Conservation (phyloP, 2,888 invertebrate species). For the Blastobasis adustella region DNA sequence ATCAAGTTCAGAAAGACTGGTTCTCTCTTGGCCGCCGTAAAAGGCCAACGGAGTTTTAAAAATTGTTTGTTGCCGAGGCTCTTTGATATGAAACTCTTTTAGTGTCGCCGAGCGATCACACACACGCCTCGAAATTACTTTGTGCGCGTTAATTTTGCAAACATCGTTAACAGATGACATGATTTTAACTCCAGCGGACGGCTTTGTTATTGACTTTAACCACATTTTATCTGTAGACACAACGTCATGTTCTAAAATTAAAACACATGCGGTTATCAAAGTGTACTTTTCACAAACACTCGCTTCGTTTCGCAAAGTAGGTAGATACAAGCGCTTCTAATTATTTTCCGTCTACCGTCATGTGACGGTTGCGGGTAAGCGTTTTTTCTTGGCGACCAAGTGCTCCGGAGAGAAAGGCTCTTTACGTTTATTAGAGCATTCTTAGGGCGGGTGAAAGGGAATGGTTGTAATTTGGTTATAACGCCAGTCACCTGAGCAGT, state of each 20-base stretch:
- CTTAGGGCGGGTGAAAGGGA: slow-evolving; percentile 34
- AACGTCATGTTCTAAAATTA: not conserved
- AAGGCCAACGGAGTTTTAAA: slow-evolving; percentile 35
- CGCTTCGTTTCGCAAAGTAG: too few species aligned
- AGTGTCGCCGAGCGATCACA: slow-evolving; percentile 39
- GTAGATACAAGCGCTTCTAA: too few species aligned
- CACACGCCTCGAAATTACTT: slow-evolving; percentile 32
- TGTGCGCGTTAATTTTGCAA: slow-evolving; percentile 23
- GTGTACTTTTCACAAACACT: not conserved
- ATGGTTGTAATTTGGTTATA: slow-evolving; percentile 58
- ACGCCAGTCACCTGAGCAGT: slow-evolving; percentile 57
- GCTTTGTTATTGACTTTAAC: too few species aligned
- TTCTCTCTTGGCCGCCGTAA: slow-evolving; percentile 34
- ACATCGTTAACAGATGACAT: too few species aligned
- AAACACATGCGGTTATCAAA: too few species aligned
- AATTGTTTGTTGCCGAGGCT: slow-evolving; percentile 34
- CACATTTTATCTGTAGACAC: not conserved
- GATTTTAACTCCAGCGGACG: too few species aligned
- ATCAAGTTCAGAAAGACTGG: slow-evolving; percentile 22
- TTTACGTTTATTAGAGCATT: slow-evolving; percentile 3
- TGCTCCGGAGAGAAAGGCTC: not conserved
- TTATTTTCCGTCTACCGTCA: not conserved
- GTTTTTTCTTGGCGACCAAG: not conserved
- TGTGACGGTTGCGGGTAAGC: not conserved
- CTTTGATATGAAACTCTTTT: slow-evolving; percentile 49